Evolutionary conservation across 1,140 invertebrate species (phyloP).

Genomic region (Doryteuthis pealeii): DNA sequence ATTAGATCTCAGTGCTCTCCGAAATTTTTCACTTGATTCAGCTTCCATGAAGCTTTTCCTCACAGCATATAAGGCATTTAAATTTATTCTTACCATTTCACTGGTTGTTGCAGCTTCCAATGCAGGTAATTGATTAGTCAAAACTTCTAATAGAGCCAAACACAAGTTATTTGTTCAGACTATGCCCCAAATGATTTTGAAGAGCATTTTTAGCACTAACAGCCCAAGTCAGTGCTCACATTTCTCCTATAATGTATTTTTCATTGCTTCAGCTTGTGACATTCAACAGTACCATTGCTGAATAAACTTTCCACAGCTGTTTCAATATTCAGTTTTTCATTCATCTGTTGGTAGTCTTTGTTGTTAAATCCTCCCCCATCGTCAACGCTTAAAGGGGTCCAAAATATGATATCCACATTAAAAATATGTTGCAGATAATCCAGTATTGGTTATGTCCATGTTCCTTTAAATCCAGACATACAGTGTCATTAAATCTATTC

Average conservation of each 20-base stretch:
- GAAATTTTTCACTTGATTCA: conserved; percentile 1
- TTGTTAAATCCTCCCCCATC: background rate
- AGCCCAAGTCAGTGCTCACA: background rate
- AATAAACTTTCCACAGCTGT: background rate
- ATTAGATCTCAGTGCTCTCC: background rate
- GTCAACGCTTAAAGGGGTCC: background rate
- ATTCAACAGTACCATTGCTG: background rate
- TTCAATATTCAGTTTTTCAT: background rate
- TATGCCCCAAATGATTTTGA: background rate
- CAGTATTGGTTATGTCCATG: background rate
- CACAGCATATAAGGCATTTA: background rate
- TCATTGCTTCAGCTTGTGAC: background rate
- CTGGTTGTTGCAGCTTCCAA: background rate
- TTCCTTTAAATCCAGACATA: background rate
- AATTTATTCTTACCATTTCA: background rate
- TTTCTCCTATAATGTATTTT: background rate
- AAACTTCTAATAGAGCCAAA: background rate
- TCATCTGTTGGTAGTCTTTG: background rate
- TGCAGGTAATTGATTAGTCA: background rate
- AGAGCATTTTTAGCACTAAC: background rate
- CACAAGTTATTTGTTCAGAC: background rate
- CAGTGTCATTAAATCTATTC: background rate
- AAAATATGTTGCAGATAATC: background rate
- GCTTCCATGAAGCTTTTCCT: background rate
- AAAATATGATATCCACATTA: background rate